Evolutionary conservation across 2,797 vertebrate species (phyloP).

Genomic region (Sebastes itinus): DNA sequence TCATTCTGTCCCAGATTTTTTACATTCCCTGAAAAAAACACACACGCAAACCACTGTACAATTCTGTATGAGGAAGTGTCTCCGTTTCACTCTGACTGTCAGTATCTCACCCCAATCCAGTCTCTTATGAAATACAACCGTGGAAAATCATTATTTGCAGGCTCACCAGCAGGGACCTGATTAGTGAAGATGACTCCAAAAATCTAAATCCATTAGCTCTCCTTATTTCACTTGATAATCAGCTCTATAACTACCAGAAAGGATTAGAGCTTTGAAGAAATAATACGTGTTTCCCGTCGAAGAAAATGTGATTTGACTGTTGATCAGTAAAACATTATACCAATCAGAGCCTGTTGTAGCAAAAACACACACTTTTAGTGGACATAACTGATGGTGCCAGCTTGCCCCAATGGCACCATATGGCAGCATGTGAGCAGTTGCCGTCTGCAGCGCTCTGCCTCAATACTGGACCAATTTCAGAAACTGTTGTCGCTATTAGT

Average conservation of each 20-base stretch:
- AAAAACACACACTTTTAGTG: background rate
- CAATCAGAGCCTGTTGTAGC: background rate
- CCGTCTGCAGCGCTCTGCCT: background rate
- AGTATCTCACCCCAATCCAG: background rate
- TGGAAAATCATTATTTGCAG: background rate
- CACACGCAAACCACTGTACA: conserved; percentile 25
- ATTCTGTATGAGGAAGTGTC: background rate
- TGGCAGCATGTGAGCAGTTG: background rate
- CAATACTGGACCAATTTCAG: background rate
- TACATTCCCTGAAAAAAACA: conserved; percentile 14
- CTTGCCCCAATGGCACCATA: background rate
- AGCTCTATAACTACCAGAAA: background rate
- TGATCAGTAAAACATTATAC: background rate
- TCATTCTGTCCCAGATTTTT: conserved; percentile 70
- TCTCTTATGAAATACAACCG: background rate
- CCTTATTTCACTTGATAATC: background rate
- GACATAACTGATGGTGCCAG: background rate
- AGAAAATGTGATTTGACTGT: background rate
- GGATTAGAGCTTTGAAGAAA: background rate
- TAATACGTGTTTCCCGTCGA: background rate
- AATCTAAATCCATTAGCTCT: background rate
- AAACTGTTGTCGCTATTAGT: background rate
- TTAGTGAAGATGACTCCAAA: background rate
- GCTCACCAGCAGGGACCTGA: background rate
- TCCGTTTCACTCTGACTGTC: background rate